Base-by-base conservation (phyloP, 2,888 invertebrate species). In the Glyphotaelius pellucidus region DNA sequence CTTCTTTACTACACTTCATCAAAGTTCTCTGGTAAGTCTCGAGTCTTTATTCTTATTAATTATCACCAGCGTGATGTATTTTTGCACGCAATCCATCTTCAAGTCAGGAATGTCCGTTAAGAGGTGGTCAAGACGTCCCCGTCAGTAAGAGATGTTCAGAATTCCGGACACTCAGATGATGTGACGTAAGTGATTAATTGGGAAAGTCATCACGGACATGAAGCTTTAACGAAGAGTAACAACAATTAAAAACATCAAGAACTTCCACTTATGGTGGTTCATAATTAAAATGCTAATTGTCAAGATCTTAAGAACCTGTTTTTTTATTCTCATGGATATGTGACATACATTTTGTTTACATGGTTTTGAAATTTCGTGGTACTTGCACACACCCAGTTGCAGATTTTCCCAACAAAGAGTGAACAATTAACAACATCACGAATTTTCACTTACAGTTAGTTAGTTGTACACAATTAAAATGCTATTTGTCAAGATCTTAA, bases 131-230 rank as follows among this genome's bases (percentile, higher is more conserved):
- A 67, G 67, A 67, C 67, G 25, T 67, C 25, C 25, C 67, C 67
- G 25, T 67, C 67, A 67, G 67, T 67, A 11, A 67, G 67, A 67
- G 67, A 67, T 67, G 67, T 67, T 25, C 9, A 67, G 67, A 67
- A 67, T 67, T 67, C 67, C 67, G 67, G 67, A 67, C 67, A 67
- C 67, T 67, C 67, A 9, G 67, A n/a, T 67, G 67, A 67, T n/a
- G 67, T 67, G 67, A 67, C 67, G 67, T 67, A 67, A 67, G 67
- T 67, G 67, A 67, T 67, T 67, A 67, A 67, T 67, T 67, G 67
- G 67, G 67, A 67, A 67, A 67, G 25, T 67, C 67, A 67, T 67
- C n/a, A 67, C 67, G 25, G 25, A 25, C 67, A 67, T 25, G n/a
- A n/a, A 67, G 25, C 25, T 9, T 67, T 25, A 67, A 67, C 67